These are phyloP conservation scores for Monoplex corrugatus DNA, from an alignment of 2,888 invertebrate genomes.

Conservation along the genomic window DNA sequence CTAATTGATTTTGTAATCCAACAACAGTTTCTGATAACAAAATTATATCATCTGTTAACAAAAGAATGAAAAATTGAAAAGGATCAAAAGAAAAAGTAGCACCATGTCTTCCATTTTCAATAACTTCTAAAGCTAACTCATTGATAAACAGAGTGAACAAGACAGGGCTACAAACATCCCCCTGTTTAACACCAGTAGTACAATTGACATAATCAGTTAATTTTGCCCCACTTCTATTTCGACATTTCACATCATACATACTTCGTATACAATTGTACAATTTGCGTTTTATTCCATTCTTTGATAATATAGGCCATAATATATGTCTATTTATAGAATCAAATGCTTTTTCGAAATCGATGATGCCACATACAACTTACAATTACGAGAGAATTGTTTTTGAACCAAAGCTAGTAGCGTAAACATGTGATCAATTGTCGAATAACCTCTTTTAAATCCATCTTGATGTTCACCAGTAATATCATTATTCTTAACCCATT, in stretches of 20 bases:
- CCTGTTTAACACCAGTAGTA: background rate
- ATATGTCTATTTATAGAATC: too few species aligned
- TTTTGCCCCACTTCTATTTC: background rate
- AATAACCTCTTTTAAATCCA: too few species aligned
- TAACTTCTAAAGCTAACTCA: background rate
- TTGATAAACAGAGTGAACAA: background rate
- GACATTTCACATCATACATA: background rate
- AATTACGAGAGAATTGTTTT: background rate
- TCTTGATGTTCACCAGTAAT: too few species aligned
- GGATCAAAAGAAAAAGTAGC: background rate
- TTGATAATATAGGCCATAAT: too few species aligned
- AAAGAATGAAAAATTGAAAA: background rate
- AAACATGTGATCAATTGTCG: too few species aligned
- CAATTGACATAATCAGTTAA: background rate
- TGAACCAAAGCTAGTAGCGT: background rate
- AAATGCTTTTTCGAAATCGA: too few species aligned
- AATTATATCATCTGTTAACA: background rate
- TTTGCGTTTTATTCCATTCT: too few species aligned
- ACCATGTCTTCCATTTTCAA: too few species aligned
- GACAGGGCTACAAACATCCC: slow-evolving; percentile 5
- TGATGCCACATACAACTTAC: background rate
- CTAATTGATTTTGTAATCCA: background rate
- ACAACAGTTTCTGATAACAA: background rate
- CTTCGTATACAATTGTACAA: background rate
- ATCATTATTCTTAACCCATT: too few species aligned